Conservation (phyloP, 2,113 vertebrate genomes). For the Zosterops lateralis region DNA sequence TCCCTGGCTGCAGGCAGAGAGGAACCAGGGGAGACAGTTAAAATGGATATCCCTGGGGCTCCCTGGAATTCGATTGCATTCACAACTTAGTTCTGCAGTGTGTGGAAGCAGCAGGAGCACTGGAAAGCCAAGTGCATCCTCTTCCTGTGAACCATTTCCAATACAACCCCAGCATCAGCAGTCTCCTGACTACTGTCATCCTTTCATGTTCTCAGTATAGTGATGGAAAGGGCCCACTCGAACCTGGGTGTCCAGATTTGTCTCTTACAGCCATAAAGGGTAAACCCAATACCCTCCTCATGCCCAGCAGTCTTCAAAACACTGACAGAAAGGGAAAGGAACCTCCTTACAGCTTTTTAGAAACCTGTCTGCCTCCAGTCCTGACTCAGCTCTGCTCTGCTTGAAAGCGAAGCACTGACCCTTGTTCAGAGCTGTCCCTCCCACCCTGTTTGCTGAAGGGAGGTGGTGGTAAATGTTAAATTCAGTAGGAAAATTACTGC, state of each 20-base stretch:
- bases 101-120: neutral
- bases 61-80: neutral
- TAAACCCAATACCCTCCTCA: neutral
- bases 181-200: neutral
- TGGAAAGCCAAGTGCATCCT: neutral
- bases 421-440: accelerated
- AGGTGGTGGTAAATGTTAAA: neutral
- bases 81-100: accelerated
- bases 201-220: too few relatives aligned
- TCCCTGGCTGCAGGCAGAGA: neutral
- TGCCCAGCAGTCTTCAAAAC: neutral
- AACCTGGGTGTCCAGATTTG: neutral
- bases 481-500: neutral
- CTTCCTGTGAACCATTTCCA: neutral
- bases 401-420: neutral
- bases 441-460: neutral
- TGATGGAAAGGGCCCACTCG: neutral
- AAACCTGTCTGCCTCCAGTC: neutral
- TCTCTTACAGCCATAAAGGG: neutral
- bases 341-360: neutral
- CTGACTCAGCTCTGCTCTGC: neutral
- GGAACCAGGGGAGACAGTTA: neutral
- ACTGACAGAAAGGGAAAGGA: neutral
- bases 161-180: neutral
- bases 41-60: neutral